Conservation (phyloP, 2,113 vertebrate genomes). For the Siniperca chuatsi region DNA sequence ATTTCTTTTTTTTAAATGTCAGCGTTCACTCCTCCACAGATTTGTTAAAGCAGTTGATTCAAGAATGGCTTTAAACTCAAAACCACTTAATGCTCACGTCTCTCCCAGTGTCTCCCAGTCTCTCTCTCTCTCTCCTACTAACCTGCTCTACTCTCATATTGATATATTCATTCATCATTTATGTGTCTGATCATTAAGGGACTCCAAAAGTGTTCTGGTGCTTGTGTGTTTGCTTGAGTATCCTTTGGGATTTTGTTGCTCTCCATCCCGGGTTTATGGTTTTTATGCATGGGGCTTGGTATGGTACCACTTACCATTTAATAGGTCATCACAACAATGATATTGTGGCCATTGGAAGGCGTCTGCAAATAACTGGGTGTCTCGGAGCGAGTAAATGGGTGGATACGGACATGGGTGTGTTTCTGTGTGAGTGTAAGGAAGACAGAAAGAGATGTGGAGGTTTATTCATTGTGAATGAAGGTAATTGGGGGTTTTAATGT, state of each 20-base stretch:
- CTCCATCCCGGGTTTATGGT: slow-evolving; percentile 72
- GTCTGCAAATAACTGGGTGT: slow-evolving; percentile 53
- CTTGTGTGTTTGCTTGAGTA: slow-evolving; percentile 29
- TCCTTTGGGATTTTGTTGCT: slow-evolving; percentile 69
- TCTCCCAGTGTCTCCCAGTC: slow-evolving; percentile 51
- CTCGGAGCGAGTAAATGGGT: slow-evolving; percentile 53
- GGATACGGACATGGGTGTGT: slow-evolving; percentile 47
- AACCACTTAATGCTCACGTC: slow-evolving; percentile 71
- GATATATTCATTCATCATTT: slow-evolving; percentile 82
- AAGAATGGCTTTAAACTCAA: slow-evolving; percentile 54
- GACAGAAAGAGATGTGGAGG: neutral
- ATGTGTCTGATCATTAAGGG: slow-evolving; percentile 80
- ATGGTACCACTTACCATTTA: slow-evolving; percentile 81
- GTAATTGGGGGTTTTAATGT: neutral
- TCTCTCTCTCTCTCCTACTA: slow-evolving; percentile 42
- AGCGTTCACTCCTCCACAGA: slow-evolving; percentile 16
- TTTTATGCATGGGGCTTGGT: slow-evolving; percentile 64
- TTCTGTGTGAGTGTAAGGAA: slow-evolving; percentile 24
- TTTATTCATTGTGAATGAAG: slow-evolving; percentile 3
- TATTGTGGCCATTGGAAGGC: slow-evolving; percentile 62
- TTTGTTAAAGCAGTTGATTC: slow-evolving; percentile 66
- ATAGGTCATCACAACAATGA: slow-evolving; percentile 75
- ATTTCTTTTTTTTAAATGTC: slow-evolving; percentile 51
- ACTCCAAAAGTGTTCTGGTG: slow-evolving; percentile 64
- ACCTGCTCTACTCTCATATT: slow-evolving; percentile 73